Evolutionary conservation across 2,113 vertebrate genomes (phyloP).

Genomic region (Poeciliopsis retropinna): DNA sequence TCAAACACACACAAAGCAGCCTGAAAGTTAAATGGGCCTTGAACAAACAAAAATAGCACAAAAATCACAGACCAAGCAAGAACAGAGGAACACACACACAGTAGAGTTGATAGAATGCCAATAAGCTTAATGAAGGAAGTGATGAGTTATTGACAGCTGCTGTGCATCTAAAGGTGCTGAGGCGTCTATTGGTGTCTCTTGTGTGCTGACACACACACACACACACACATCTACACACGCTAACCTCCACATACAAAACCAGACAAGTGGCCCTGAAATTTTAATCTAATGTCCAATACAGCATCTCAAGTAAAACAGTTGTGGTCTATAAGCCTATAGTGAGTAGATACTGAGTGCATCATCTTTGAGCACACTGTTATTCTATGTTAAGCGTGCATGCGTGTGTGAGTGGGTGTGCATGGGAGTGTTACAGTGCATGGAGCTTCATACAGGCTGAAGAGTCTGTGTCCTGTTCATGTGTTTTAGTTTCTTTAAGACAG

Average conservation of each 20-base stretch:
- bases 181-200: constrained; percentile 54
- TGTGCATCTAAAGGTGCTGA: constrained; percentile 70
- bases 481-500: constrained; percentile 8
- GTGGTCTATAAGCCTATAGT: constrained; percentile 17
- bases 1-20: constrained; percentile 12
- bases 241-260: constrained; percentile 33
- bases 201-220: constrained; percentile 55
- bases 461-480: background rate
- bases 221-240: constrained; percentile 23
- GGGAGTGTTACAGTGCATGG: background rate
- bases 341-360: constrained; percentile 35
- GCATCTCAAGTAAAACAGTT: constrained; percentile 35
- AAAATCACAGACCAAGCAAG: constrained; percentile 22
- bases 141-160: constrained; percentile 80
- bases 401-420: constrained; percentile 13
- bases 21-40: constrained; percentile 43
- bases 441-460: background rate
- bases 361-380: constrained; percentile 30
- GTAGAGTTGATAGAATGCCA: constrained; percentile 43
- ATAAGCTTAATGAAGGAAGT: constrained; percentile 77
- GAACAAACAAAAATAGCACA: constrained; percentile 18
- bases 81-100: constrained; percentile 24
- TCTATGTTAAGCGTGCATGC: constrained; percentile 10
- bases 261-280: constrained; percentile 39
- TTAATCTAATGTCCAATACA: constrained; percentile 27